Percentiles rank a stretch among this genome's conserved stretches.
These are phyloP conservation scores for Episyrphus balteatus DNA, from an alignment of 1,140 invertebrate species.

Conservation along the genomic window DNA sequence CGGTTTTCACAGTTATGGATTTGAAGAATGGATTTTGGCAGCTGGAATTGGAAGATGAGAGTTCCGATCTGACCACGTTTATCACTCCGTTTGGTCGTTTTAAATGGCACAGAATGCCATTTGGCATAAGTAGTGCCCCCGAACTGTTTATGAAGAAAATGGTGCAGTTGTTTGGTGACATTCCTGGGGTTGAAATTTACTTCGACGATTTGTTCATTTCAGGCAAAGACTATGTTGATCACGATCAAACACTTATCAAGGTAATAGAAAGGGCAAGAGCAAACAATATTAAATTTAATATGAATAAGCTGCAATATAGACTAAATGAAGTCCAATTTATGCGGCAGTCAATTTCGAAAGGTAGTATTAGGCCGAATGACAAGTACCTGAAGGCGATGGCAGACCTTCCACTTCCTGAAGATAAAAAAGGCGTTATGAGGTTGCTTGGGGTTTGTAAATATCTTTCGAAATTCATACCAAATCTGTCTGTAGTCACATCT, in stretches of 20 bases:
- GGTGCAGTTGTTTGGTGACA: conserved; percentile 15
- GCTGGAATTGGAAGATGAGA: conserved; percentile 1
- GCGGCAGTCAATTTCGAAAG: conserved; percentile 12
- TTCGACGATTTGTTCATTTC: conserved; percentile 25
- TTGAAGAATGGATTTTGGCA: conserved; percentile 4
- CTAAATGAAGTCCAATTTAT: conserved; percentile 16
- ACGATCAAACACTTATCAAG: conserved; percentile 22
- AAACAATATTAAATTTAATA: conserved; percentile 14
- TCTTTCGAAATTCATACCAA: conserved; percentile 9
- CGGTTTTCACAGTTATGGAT: conserved; percentile 4
- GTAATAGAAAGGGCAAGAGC: conserved; percentile 14
- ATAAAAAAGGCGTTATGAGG: conserved; percentile 13
- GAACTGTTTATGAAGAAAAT: conserved; percentile 24
- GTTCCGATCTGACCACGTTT: conserved; percentile 5
- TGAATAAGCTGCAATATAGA: conserved; percentile 12
- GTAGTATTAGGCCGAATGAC: conserved; percentile 10
- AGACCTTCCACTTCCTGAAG: conserved; percentile 15
- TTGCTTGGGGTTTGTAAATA: background rate
- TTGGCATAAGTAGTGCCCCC: conserved; percentile 30
- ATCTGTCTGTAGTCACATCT: conserved; percentile 11
- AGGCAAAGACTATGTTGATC: too few species aligned
- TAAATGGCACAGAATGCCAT: conserved; percentile 34
- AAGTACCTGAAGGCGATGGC: conserved; percentile 16
- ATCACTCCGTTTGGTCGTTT: conserved; percentile 8
- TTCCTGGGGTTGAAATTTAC: conserved; percentile 17